Evolutionary conservation across 2,888 invertebrate genomes (phyloP).

Genomic region (Acanthosepion esculentum): DNA sequence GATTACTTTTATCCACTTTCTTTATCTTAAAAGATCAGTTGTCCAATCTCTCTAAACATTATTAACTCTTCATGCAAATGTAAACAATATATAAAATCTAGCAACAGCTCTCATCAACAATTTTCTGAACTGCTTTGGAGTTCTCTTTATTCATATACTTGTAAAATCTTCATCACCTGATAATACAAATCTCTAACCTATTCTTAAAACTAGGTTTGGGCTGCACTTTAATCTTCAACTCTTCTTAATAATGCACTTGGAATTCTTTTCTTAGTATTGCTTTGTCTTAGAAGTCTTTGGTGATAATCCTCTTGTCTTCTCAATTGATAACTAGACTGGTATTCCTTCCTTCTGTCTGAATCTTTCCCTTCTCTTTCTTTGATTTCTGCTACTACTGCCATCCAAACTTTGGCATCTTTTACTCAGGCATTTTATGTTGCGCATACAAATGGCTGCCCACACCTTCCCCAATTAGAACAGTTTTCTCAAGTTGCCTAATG

Average conservation of each 20-base stretch:
- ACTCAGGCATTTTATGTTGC: background rate
- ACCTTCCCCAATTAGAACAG: background rate
- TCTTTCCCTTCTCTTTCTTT: background rate
- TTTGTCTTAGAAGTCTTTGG: background rate
- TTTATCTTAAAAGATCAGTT: too few relatives aligned
- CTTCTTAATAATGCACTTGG: background rate
- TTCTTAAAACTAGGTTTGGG: background rate
- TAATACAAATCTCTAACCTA: background rate
- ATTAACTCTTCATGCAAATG: too few relatives aligned
- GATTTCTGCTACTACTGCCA: background rate
- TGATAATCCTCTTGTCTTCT: background rate
- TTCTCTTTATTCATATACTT: too few relatives aligned
- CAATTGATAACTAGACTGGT: background rate
- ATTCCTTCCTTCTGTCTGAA: background rate
- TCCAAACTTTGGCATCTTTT: background rate
- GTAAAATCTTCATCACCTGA: background rate
- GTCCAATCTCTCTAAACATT: too few relatives aligned
- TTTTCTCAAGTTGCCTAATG: background rate
- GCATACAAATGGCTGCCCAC: background rate
- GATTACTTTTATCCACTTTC: too few relatives aligned
- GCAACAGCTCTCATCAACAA: too few relatives aligned
- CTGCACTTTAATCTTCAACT: background rate
- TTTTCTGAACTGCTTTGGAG: too few relatives aligned
- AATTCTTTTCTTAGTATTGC: background rate
- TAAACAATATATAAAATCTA: too few relatives aligned